Base-by-base conservation (phyloP, 2,797 vertebrate genomes). In the Hafferia zeledoni region DNA sequence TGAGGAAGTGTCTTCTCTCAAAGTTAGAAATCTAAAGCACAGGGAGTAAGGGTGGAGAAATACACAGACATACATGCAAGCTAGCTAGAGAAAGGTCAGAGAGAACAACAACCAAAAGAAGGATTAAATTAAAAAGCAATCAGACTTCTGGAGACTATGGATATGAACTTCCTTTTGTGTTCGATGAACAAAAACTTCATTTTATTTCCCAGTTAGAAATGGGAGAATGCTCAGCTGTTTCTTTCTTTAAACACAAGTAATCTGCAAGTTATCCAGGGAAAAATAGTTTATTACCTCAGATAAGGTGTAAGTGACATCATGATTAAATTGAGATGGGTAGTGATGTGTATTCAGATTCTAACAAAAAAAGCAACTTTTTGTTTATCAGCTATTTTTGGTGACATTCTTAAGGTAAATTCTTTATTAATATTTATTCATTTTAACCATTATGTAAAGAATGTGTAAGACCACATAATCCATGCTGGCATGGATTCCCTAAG, bases 281-380 rank as follows among this genome's bases (percentile, higher is more conserved):
- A 94, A 82, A 87, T 1, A 93, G 39, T 71, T 88, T 89, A 89
- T 92, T 92, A 95, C 75, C 92, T 95, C 56, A 2, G 59, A 37
- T 67, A 64, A 87, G 74, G 86, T 93, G 52, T 43, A 91, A 87
- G 75, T 91, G 35, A 91, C 82, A 90, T 83, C 87, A 93, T 83
- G 39, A 96, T 83, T 93, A 91, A 72, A 92, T 11, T 93, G 65
- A 93, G 69, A 81, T 86, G 53, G 59, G 28, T 59, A 91, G 61
- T 56, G 71, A 83, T 78, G 85, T 81, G 81, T 91, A 92, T 63
- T 94, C 61, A 93, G 65, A 93, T 75, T 91, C 68, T 91, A 95
- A 91, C 53, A 88, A 75, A 91, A 94, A 14, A 81, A 81, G 64
- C 50, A 83, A 52, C 65, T 91, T 89, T 91, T 92, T 60, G 31